Conservation (phyloP, 1,140 invertebrate species). For the Ladona fulva region DNA sequence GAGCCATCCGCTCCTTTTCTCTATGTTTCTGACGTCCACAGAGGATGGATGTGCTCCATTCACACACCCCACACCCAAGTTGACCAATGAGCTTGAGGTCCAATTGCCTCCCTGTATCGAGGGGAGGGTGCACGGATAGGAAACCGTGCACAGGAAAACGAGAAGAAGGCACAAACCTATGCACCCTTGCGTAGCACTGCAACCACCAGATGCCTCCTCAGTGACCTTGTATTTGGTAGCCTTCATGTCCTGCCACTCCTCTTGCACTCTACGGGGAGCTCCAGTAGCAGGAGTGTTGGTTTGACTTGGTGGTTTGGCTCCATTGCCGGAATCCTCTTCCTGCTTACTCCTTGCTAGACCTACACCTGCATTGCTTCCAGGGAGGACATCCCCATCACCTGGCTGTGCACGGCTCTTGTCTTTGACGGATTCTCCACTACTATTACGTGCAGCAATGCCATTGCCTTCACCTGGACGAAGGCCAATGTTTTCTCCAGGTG, state of each 20-base stretch:
- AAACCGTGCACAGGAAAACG: neutral
- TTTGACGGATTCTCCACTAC: neutral
- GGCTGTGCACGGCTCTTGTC: neutral
- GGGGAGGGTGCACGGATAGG: neutral
- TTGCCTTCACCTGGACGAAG: neutral
- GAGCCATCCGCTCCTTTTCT: neutral
- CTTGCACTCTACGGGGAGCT: neutral
- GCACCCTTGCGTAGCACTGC: neutral
- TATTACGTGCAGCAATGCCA: neutral
- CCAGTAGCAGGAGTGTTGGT: neutral
- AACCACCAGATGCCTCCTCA: neutral
- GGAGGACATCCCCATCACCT: neutral
- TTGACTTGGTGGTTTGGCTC: neutral
- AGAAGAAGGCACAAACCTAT: neutral
- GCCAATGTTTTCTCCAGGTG: slow-evolving; percentile 30
- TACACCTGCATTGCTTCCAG: neutral
- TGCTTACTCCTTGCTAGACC: neutral
- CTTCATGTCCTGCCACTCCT: neutral
- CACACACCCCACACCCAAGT: neutral
- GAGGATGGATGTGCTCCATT: neutral
- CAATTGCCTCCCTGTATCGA: neutral
- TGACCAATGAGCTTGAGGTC: neutral
- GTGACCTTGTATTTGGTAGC: neutral
- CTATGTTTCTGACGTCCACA: neutral
- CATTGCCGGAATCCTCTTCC: neutral